Percentiles rank a stretch among this genome's conserved stretches.
Evolutionary conservation across 2,797 vertebrate species (phyloP).

Genomic region (Anas flavirostris): DNA sequence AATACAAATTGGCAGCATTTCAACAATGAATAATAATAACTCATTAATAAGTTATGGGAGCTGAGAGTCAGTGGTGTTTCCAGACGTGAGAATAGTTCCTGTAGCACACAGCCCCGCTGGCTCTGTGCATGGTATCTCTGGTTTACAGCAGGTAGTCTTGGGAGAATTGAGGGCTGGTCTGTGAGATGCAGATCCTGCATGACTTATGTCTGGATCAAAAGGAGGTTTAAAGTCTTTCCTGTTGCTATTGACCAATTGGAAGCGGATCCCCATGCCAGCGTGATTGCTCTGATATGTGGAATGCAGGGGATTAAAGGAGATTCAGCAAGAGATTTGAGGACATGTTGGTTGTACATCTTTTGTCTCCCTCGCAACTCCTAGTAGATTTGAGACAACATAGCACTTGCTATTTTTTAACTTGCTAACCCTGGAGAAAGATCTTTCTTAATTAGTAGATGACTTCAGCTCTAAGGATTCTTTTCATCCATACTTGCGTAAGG

Average conservation of each 20-base stretch:
- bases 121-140: fast-evolving
- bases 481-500: not conserved
- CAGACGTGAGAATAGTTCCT: fast-evolving
- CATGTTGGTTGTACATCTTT: not conserved
- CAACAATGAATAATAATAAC: not conserved
- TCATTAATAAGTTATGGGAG: not conserved
- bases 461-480: not conserved
- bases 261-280: not conserved
- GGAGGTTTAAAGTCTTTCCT: slow-evolving; percentile 29
- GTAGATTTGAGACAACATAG: not conserved
- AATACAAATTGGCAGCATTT: not conserved
- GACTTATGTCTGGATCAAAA: slow-evolving; percentile 47
- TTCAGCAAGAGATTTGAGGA: not conserved
- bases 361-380: not conserved
- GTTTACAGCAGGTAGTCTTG: not conserved
- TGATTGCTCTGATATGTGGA: not conserved
- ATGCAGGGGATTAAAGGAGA: not conserved
- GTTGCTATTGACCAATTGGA: slow-evolving; percentile 1
- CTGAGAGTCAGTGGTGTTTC: not conserved
- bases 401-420: not conserved
- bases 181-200: not conserved
- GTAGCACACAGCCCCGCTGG: fast-evolving
- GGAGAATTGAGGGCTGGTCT: not conserved
- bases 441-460: slow-evolving; percentile 5
- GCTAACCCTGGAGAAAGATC: not conserved